Evolutionary conservation across 2,888 invertebrate species (phyloP), one percentile per base, ranked within the genome.

Genomic region (Mimumesa dahlbomi): DNA sequence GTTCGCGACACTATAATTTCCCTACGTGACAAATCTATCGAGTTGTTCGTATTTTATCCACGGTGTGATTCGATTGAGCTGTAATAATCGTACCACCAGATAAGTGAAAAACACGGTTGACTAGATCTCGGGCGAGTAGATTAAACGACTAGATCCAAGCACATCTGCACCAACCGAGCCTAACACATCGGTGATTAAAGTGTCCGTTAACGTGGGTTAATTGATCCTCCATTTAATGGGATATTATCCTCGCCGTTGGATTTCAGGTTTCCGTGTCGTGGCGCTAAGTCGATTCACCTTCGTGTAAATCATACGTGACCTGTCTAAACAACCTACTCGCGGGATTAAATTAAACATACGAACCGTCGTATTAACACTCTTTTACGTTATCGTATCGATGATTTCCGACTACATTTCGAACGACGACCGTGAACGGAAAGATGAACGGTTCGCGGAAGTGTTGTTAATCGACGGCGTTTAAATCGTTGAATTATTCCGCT

Each of bases 191-290:
- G n/a, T n/a, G 77, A 76, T 75, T 79, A 79, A 78, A 74, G 71
- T 75, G 71, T 75, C 75, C 76, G 74, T 83, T 81, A 81, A 75
- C 79, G 74, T 73, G 75, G 76, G 79, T 82, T 83, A 82, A 82
- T 82, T 77, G 82, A 83, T 81, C 79, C 58, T 65, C 71, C 65
- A 46, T 50, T 71, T 63, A 79, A 68, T 65, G 64, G 59, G 76
- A 71, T 62, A 72, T 62, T 66, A 61, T 52, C 67, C 59, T 56
- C 67, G 54, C 18, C 57, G 36, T 65, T 54, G 59, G 34, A 53
- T 68, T 65, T 72, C 72, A 40, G 58, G n/a, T 64, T 66, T 69
- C 67, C 64, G 67, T 62, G 52, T 53, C 63, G 42, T 18, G 25
- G 25, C 46, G 40, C n/a, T n/a, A n/a, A n/a, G n/a, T n/a, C n/a